These are phyloP conservation scores for Eupristina koningsbergeri DNA, from an alignment of 1,140 invertebrate species.

Conservation along the genomic window DNA sequence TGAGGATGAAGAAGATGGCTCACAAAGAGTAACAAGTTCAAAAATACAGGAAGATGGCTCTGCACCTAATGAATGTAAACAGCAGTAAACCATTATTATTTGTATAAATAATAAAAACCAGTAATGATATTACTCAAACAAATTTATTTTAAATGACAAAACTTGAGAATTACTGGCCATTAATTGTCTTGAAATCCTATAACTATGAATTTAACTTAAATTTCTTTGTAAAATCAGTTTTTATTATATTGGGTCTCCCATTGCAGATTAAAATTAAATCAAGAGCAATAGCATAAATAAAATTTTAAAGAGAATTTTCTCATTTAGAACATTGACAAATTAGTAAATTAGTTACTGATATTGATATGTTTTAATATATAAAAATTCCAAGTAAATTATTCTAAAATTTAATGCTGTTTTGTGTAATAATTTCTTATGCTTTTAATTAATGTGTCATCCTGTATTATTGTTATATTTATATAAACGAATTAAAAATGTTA, in stretches of 20 bases:
- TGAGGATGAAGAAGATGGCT: conserved; percentile 64
- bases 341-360: conserved; percentile 33
- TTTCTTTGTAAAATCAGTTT: conserved; percentile 52
- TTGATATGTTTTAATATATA: conserved; percentile 46
- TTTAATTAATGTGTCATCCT: conserved; percentile 64
- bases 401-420: conserved; percentile 27
- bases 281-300: conserved; percentile 51
- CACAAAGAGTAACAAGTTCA: conserved; percentile 56
- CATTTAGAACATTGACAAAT: conserved; percentile 23
- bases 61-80: conserved; percentile 70
- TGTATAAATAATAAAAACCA: conserved; percentile 43
- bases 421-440: conserved; percentile 45
- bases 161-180: conserved; percentile 56
- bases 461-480: conserved; percentile 67
- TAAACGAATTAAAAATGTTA: conserved; percentile 55
- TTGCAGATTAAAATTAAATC: conserved; percentile 66
- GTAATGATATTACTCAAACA: conserved; percentile 34
- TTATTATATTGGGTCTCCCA: conserved; percentile 67
- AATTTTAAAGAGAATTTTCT: conserved; percentile 46
- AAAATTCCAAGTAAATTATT: conserved; percentile 39
- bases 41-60: conserved; percentile 56
- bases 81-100: conserved; percentile 68
- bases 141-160: conserved; percentile 46
- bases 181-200: conserved; percentile 59
- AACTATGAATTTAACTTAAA: conserved; percentile 56